Conservation (phyloP, 2,888 invertebrate genomes). For the Cheiracanthium punctorium region DNA sequence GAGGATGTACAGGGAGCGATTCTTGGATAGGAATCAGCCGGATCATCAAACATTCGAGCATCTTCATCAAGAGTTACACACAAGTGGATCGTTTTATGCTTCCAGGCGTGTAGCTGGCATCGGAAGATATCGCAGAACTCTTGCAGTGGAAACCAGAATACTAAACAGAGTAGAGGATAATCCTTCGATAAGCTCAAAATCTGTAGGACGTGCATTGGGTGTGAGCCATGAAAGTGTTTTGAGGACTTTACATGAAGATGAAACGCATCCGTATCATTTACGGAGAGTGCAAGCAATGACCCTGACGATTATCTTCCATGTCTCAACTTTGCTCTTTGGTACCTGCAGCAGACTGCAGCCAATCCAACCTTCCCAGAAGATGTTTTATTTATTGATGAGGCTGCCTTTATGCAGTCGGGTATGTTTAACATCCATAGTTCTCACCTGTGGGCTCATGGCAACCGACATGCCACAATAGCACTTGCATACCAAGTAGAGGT, state of each 20-base stretch:
- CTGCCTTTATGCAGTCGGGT: not conserved
- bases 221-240: constrained; percentile 1
- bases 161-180: not conserved
- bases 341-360: not conserved
- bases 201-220: not conserved
- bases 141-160: constrained; percentile 9
- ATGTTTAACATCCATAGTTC: no score
- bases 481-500: no score
- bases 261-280: no score
- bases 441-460: no score
- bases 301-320: not conserved
- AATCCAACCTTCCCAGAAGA: not conserved
- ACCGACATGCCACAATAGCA: not conserved
- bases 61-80: not conserved
- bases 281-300: constrained; percentile 3
- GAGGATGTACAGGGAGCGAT: not conserved
- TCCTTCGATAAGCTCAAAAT: not conserved
- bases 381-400: constrained; percentile 2
- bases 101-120: constrained; percentile 11
- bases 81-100: constrained; percentile 10
- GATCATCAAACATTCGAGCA: constrained; percentile 13
- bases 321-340: not conserved
- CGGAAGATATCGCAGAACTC: constrained; percentile 1
- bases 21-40: not conserved
- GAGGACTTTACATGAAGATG: no score